Conservation (phyloP, 2,888 invertebrate species). For the Alviniconcha strummeri region DNA sequence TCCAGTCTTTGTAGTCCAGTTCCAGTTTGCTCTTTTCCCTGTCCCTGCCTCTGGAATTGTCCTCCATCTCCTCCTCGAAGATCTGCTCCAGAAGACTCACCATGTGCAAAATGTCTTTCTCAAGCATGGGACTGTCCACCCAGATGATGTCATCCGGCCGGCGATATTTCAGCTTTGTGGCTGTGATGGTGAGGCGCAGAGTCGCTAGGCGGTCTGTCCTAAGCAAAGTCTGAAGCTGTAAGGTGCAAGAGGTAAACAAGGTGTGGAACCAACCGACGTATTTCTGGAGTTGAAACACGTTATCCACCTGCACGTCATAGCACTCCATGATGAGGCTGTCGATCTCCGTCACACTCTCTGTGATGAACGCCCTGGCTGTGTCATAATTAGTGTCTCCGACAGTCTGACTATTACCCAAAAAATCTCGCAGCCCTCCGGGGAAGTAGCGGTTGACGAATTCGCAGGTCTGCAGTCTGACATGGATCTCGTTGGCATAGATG, state of each 20-base stretch:
- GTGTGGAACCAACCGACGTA: constrained; percentile 45
- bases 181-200: constrained; percentile 41
- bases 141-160: constrained; percentile 23
- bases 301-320: constrained; percentile 40
- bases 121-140: constrained; percentile 21
- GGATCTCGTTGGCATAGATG: constrained; percentile 48
- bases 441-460: constrained; percentile 42
- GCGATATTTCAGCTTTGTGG: constrained; percentile 45
- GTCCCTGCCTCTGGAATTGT: neutral
- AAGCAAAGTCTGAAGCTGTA: constrained; percentile 22
- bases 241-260: constrained; percentile 40
- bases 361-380: constrained; percentile 40
- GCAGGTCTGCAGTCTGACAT: constrained; percentile 47
- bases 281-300: constrained; percentile 10
- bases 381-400: neutral
- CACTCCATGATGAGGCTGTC: constrained; percentile 50
- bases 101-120: constrained; percentile 41
- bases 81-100: constrained; percentile 45
- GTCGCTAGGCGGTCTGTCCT: constrained; percentile 33
- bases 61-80: constrained; percentile 40
- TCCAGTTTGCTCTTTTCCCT: constrained; percentile 42
- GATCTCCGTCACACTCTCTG: constrained; percentile 43
- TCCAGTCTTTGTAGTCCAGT: constrained; percentile 51
- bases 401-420: neutral
- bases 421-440: neutral